Conservation (phyloP, 1,140 invertebrate species). For the Drosophila lacteicornis region DNA sequence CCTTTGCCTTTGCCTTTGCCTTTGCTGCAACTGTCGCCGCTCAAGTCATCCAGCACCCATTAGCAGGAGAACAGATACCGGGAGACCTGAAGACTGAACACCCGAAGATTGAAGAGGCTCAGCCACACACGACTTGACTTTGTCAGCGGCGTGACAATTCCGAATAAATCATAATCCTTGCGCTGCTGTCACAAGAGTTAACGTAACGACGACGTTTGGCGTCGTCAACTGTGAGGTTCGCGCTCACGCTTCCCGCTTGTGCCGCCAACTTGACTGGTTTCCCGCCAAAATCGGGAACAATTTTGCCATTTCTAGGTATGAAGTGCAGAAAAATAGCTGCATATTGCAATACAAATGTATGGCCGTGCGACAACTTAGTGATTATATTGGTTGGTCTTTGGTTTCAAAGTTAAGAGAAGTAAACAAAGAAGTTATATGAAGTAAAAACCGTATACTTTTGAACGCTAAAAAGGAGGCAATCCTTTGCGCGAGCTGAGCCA, state of each 20-base stretch:
- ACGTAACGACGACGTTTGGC: slow-evolving; percentile 43
- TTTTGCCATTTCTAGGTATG: no score
- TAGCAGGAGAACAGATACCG: slow-evolving; percentile 12
- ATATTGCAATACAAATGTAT: no score
- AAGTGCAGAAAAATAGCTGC: no score
- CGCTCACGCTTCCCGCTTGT: slow-evolving; percentile 1
- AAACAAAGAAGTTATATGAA: no score
- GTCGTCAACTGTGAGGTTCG: slow-evolving; percentile 41
- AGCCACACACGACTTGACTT: slow-evolving; percentile 38
- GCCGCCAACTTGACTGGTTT: not conserved
- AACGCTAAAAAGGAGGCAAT: not conserved
- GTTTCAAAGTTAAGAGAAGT: no score
- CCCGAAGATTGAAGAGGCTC: slow-evolving; percentile 25
- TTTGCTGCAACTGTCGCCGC: slow-evolving; percentile 23
- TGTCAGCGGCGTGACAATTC: slow-evolving; percentile 59
- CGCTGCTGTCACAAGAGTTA: slow-evolving; percentile 30
- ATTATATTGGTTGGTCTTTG: no score
- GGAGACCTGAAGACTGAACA: not conserved
- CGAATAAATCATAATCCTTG: slow-evolving; percentile 54
- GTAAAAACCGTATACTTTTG: not conserved
- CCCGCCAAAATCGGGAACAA: not conserved
- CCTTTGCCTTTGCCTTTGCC: not conserved
- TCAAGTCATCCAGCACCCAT: slow-evolving; percentile 37
- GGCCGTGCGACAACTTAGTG: no score
- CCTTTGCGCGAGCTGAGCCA: not conserved